phyloP scores from a whole-genome alignment of 2,888 invertebrate genomes.

The Pristionchus exspectatus region DNA sequence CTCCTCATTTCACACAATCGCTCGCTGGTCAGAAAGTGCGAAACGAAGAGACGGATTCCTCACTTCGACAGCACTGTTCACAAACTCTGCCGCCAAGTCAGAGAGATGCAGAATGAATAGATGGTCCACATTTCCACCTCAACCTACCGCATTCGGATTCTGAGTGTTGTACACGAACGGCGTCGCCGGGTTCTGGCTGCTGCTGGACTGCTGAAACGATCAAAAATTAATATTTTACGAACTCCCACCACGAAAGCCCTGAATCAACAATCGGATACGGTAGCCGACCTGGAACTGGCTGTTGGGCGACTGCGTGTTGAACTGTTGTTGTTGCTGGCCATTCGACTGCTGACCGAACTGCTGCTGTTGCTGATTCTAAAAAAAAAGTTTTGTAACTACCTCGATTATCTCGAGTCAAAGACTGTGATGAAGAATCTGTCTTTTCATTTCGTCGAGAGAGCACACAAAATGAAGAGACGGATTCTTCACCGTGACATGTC shows the following conservation, averaged over 20 bases:
- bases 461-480: too few species aligned
- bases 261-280: not conserved
- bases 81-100: too few species aligned
- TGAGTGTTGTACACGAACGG: constrained; percentile 43
- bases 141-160: constrained; percentile 19
- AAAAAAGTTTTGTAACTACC: too few species aligned
- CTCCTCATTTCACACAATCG: too few species aligned
- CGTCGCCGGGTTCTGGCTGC: not conserved
- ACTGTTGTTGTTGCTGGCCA: not conserved
- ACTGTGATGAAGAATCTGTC: not conserved
- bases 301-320: constrained; percentile 15
- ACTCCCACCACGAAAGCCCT: not conserved
- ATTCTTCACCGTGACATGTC: too few species aligned
- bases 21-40: too few species aligned
- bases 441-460: too few species aligned
- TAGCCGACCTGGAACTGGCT: not conserved
- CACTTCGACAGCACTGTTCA: too few species aligned
- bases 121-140: not conserved
- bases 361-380: not conserved
- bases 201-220: constrained; percentile 18
- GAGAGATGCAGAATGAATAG: too few species aligned
- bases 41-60: too few species aligned
- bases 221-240: not conserved
- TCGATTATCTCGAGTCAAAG: too few species aligned
- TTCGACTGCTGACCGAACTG: not conserved